Evolutionary conservation across 92 coral and sea anemone species (phyloP).

Genomic region (Parazoanthus swiftii): DNA sequence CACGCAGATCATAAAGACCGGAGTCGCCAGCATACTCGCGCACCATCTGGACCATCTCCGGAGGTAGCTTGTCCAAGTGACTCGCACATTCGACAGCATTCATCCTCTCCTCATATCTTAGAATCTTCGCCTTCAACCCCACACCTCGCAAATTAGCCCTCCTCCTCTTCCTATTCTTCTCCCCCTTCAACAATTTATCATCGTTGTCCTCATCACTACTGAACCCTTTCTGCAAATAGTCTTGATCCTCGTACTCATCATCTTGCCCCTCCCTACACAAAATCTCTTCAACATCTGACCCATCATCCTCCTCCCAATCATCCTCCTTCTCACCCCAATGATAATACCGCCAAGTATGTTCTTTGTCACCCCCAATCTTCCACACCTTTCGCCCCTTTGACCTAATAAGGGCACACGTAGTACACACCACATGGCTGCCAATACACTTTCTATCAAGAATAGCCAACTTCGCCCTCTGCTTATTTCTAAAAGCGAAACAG

Average conservation of each 20-base stretch:
- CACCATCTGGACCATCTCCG: slow-evolving; percentile 2
- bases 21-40: slow-evolving; percentile 11
- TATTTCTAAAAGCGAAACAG: not conserved
- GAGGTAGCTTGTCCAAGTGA: not conserved
- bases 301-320: not conserved
- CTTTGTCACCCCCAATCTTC: not conserved
- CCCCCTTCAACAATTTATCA: not conserved
- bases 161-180: slow-evolving; percentile 8
- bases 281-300: too few species aligned
- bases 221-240: not conserved
- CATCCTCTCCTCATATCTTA: not conserved
- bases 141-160: not conserved
- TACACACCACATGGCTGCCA: not conserved
- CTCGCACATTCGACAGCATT: not conserved
- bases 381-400: slow-evolving; percentile 1
- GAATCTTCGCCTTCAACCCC: not conserved
- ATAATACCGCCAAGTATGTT: too few species aligned
- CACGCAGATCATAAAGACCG: not conserved
- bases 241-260: slow-evolving; percentile 8
- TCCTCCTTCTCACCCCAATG: not conserved
- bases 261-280: not conserved
- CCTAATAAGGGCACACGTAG: not conserved
- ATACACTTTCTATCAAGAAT: not conserved
- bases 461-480: not conserved
- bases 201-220: not conserved